Evolutionary conservation across 1,140 invertebrate genomes (phyloP), one percentile per base, ranked within the genome.

Genomic region (Camponotus vicinus): DNA sequence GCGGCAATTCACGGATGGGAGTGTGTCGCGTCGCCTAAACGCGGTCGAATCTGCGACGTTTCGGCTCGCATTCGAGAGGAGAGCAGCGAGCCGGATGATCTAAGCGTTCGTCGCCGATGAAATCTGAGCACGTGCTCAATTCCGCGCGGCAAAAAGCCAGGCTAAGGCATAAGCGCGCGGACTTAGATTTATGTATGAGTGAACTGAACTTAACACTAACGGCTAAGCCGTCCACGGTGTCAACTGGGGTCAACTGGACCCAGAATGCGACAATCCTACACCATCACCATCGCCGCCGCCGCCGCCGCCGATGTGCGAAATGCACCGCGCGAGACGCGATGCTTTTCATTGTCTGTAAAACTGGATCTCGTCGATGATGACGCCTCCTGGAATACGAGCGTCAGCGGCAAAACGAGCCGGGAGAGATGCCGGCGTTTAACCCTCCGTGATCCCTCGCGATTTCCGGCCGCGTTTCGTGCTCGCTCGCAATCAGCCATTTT

Each of bases 51-150:
- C 89, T 61, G 66, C 80, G 90, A 64, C 73, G 73, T 86, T 82
- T 89, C 73, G 89, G 88, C 5, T 85, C 85, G 57, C 75, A 42
- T 78, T 73, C 77, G 89, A 90, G 9, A 27, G 27, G 45, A 13
- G 15, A 15, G 49, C 42, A 45, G 64, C 79, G 85, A 92, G 90
- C 91, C 91, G 92, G 78, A 94, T 94, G 93, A 94, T 94, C 93
- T 93, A 94, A 94, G 91, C 93, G 92, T 91, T 27, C 91, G 90
- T 88, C 86, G 89, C 71, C 93, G 92, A 95, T 95, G 93, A 95
- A 95, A 95, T 95, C 95, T 95, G 94, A 94, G 94, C 94, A 95
- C 95, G 95, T 95, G 95, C 92, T 94, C 92, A 94, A 93, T 90
- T 88, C 87, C 75, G 82, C 85, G 79, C 91, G 78, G 85, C 88